Evolutionary conservation across 2,797 vertebrate genomes (phyloP).

Genomic region (Propithecus deckenii): DNA sequence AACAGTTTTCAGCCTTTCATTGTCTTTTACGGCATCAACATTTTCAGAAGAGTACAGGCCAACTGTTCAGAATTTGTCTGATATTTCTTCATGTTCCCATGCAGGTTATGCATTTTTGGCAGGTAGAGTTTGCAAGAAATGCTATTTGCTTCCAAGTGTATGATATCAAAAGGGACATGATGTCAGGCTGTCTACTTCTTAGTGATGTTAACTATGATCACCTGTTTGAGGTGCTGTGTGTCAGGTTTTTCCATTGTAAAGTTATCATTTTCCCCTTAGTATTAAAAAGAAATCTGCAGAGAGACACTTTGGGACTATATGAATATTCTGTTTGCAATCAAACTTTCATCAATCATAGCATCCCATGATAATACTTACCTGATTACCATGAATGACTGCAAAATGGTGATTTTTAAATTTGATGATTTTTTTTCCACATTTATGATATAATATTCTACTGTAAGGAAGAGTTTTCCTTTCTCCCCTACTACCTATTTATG

Average conservation of each 20-base stretch:
- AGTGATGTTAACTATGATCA: not conserved
- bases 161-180: not conserved
- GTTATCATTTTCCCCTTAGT: not conserved
- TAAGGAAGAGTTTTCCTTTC: not conserved
- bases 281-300: not conserved
- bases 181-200: not conserved
- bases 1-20: not conserved
- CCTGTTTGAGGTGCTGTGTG: not conserved
- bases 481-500: not conserved
- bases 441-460: not conserved
- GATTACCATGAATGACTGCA: not conserved
- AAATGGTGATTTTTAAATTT: not conserved
- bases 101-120: not conserved
- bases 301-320: not conserved
- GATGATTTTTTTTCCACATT: not conserved
- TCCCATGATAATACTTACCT: not conserved
- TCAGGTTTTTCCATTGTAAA: not conserved
- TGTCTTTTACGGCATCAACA: not conserved
- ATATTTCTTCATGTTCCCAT: not conserved
- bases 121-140: not conserved
- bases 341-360: not conserved
- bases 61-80: not conserved
- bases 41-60: not conserved
- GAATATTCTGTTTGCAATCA: not conserved
- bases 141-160: not conserved